Conservation (phyloP, 2,797 vertebrate species). For the Lacerta agilis region DNA sequence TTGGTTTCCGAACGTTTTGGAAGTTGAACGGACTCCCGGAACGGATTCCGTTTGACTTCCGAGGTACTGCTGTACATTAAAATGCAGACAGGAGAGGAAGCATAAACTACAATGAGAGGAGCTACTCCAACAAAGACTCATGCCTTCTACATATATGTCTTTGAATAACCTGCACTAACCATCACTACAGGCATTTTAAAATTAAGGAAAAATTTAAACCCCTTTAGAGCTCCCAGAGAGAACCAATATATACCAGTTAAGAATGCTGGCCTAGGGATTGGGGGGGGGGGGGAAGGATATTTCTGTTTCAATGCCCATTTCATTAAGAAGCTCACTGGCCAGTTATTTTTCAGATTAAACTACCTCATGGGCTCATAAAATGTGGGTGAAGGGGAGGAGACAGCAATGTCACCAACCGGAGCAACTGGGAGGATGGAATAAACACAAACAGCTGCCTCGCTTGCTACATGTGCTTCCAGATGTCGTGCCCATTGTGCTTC, state of each 20-base stretch:
- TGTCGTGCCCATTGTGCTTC: background rate
- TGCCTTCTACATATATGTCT: rapidly evolving
- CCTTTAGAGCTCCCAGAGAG: background rate
- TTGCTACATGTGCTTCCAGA: background rate
- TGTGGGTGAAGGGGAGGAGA: too few relatives aligned
- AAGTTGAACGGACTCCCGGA: too few relatives aligned
- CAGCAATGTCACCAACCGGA: background rate
- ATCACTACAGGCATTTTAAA: conserved; percentile 41
- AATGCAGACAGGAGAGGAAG: background rate
- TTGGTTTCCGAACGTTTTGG: too few relatives aligned
- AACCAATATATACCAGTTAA: background rate
- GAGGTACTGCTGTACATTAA: too few relatives aligned
- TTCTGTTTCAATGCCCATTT: background rate
- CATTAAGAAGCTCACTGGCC: background rate
- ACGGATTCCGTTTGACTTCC: too few relatives aligned
- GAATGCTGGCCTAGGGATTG: too few relatives aligned
- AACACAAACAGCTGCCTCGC: background rate
- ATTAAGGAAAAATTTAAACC: conserved; percentile 5
- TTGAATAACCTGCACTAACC: background rate
- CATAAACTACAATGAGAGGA: too few relatives aligned
- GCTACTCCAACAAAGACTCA: rapidly evolving
- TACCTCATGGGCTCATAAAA: background rate
- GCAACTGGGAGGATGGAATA: background rate
- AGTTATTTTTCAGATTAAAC: background rate
- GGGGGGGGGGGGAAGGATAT: too few relatives aligned